Evolutionary conservation across 1,140 invertebrate species (phyloP), one percentile per base, ranked within the genome.

Genomic region (Grapholita molesta): DNA sequence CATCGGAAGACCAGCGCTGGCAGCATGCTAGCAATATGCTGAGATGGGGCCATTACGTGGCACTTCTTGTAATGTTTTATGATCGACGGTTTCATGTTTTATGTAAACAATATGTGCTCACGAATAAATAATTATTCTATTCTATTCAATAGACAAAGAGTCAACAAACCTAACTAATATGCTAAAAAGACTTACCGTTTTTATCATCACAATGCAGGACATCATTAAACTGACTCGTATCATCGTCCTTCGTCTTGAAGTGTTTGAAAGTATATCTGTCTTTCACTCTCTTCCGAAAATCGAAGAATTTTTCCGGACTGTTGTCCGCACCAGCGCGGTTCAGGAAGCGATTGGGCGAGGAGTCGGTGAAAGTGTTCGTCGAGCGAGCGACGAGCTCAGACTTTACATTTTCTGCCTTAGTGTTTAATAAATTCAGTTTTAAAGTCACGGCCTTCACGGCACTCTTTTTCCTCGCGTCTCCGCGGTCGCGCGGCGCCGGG

Each of bases 201-300:
- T 38, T 68, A 11, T 25, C 25, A 3, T 61, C 67, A 18, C 11
- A 15, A 23, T 28, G 23, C 8, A 18, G 11, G 2, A 0, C 18
- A 48, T n/a, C 1, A 48, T 3, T 48, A 5, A 8, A 48, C n/a
- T 48, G 15, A 48, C 42, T 9, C 0, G 6, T 21, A 48, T 48
- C 42, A 2, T 48, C 42, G 1, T 21, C 21, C 42, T 21, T 48
- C 42, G 15, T n/a, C 42, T 7, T 48, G 6, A 48, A 21, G 15
- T 18, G 42, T 18, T 48, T 48, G n/a, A 48, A 48, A 5, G 67
- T 64, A n/a, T 69, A 69, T 18, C 28, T 64, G 11, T 69, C 55
- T 38, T 57, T 69, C 3, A 64, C 30, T 48, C 15, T 64, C 8
- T 28, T 35, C 0, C 42, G 42, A 21, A 21, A 48, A 48, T 48